Conservation (phyloP, 2,797 vertebrate genomes). For the Hemibagrus guttatus region DNA sequence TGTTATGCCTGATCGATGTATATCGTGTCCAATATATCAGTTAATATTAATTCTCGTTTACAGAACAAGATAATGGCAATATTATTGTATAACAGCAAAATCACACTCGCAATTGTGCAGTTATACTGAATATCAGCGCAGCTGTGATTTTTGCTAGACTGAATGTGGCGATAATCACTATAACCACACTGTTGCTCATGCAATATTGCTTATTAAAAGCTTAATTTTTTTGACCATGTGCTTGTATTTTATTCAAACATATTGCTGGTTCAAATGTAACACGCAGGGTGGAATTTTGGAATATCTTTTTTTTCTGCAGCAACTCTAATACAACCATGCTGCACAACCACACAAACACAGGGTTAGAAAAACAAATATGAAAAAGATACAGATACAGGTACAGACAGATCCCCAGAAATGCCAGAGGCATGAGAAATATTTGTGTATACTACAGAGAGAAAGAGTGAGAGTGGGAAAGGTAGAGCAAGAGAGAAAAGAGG, state of each 20-base stretch:
- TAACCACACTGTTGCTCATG: background rate
- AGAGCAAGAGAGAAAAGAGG: background rate
- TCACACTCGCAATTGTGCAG: background rate
- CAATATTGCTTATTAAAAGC: background rate
- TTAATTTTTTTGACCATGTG: background rate
- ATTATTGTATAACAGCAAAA: background rate
- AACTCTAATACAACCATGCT: background rate
- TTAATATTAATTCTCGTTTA: background rate
- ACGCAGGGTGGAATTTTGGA: background rate
- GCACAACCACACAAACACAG: background rate
- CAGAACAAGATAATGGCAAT: background rate
- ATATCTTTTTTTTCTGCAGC: background rate
- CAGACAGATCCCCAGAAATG: background rate
- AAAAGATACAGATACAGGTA: background rate
- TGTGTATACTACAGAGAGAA: background rate
- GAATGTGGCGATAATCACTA: background rate
- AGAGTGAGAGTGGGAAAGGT: background rate
- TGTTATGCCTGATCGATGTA: no score
- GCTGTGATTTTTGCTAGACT: background rate
- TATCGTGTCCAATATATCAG: background rate
- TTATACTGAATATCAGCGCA: background rate
- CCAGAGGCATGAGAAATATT: background rate
- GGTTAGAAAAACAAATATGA: background rate
- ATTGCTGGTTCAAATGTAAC: background rate
- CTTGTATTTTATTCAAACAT: background rate